A percentile compares a stretch with the other conserved stretches of the same genome.
phyloP scores from a whole-genome alignment of 2,113 vertebrate species.

The Gracilinanus agilis region DNA sequence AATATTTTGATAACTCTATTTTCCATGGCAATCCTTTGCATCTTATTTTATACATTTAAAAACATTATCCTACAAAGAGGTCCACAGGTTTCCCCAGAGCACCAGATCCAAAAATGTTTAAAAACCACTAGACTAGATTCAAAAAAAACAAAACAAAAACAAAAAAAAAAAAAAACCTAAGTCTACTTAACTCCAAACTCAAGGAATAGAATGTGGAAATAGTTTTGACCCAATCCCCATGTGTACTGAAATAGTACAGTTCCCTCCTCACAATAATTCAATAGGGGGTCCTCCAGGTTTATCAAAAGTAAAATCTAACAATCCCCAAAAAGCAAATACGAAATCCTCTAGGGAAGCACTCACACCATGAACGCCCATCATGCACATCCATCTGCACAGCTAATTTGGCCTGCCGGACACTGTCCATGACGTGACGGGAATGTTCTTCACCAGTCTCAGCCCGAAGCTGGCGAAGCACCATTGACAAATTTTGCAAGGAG shows the following conservation, averaged over 20 bases:
- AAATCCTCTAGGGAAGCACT: conserved; percentile 78
- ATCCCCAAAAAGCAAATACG: background rate
- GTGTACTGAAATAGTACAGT: background rate
- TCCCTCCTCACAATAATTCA: background rate
- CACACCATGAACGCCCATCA: conserved; percentile 96
- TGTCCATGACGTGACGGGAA: conserved; percentile 88
- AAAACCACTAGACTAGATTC: background rate
- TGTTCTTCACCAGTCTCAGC: conserved; percentile 81
- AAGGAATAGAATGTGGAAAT: background rate
- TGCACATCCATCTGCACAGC: conserved; percentile 91
- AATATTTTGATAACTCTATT: background rate
- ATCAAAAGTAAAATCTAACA: background rate
- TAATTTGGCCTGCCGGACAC: conserved; percentile 90
- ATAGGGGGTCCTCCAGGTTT: background rate
- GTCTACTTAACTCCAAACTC: background rate
- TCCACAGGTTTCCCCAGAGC: background rate
- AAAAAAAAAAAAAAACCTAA: background rate
- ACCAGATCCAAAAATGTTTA: background rate
- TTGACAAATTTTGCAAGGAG: conserved; percentile 92
- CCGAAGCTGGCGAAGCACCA: conserved; percentile 92
- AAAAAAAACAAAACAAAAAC: no score
- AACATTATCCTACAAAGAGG: background rate
- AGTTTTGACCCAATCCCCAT: background rate
- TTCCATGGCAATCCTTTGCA: background rate
- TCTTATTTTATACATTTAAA: background rate